Base-by-base conservation (phyloP, 2,797 vertebrate species). In the Falco peregrinus region DNA sequence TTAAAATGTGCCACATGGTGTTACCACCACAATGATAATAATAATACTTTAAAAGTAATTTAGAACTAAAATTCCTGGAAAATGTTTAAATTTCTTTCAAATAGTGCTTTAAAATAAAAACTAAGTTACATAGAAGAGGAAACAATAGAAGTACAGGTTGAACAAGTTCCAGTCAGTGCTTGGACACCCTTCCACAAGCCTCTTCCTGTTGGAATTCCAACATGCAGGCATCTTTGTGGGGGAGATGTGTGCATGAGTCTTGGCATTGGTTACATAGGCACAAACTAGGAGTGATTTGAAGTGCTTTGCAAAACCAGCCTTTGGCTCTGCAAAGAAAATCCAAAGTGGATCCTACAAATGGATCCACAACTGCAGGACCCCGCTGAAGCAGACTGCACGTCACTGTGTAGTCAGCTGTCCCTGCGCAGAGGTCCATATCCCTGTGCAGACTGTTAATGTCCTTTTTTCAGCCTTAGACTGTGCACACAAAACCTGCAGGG, bases 371-470 rank as follows among this genome's bases (percentile, higher is more conserved):
- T 39, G 50, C 85, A n/a, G 86, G 53, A 25, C 28, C 22, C 24
- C 0, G 0, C 80, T 37, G 51, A 4, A 41, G 85, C 16, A 0
- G 0, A 5, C 0, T 2, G 87, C 14, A 5, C 16, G 0, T 2
- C 15, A 26, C 54, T 51, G 28, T 10, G 18, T n/a, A 10, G 28
- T 9, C 14, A 28, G 45, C 78, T 10, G 26, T 41, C 39, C 39
- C 39, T 41, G 39, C 39, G 39, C 39, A 41, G 39, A 41, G 39
- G 11, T 35, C 33, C 74, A 56, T 39, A n/a, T 37, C 65, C 71
- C 43, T 33, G 0, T 10, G 37, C 50, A 41, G 13, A 15, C 41
- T 24, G 35, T 5, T 39, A 8, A 10, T 2, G 14, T 67, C 41
- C 73, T 86, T 16, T 69, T 79, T 74, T 60, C 73, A 69, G 53